These are phyloP conservation scores for Perithous albicinctus DNA, from an alignment of 2,888 invertebrate genomes.

Conservation along the genomic window DNA sequence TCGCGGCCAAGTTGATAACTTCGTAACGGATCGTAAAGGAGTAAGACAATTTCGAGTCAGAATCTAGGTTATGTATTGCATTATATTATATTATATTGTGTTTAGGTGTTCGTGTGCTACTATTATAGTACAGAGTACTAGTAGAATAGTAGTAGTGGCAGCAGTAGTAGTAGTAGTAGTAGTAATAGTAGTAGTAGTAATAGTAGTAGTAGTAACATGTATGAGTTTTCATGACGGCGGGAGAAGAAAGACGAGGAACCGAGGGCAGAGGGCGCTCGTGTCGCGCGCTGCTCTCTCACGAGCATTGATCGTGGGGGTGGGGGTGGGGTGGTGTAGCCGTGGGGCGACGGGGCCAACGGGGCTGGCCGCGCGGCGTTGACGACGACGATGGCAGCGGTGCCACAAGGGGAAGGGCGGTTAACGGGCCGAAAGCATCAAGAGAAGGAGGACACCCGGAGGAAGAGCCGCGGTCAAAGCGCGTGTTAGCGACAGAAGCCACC, in stretches of 20 bases:
- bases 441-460: conserved; percentile 24
- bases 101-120: not conserved
- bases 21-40: conserved; percentile 45
- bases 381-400: conserved; percentile 44
- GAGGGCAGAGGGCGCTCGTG: conserved; percentile 81
- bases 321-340: conserved; percentile 70
- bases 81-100: not conserved
- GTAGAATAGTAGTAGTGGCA: too few species aligned
- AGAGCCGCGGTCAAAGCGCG: conserved; percentile 22
- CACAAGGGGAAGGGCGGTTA: conserved; percentile 58
- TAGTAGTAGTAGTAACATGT: conserved; percentile 36
- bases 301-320: conserved; percentile 83
- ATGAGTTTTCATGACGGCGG: conserved; percentile 64
- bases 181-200: not conserved
- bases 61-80: not conserved
- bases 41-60: conserved; percentile 24
- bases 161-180: conserved; percentile 5
- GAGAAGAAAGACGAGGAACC: conserved; percentile 56
- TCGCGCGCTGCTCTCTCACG: conserved; percentile 78
- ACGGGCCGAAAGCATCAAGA: conserved; percentile 63
- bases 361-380: conserved; percentile 57
- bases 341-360: conserved; percentile 61
- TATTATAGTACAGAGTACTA: too few species aligned
- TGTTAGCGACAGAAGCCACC: conserved; percentile 8
- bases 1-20: conserved; percentile 4